Conservation (phyloP, 2,888 invertebrate species). For the Nomada hirtipes region DNA sequence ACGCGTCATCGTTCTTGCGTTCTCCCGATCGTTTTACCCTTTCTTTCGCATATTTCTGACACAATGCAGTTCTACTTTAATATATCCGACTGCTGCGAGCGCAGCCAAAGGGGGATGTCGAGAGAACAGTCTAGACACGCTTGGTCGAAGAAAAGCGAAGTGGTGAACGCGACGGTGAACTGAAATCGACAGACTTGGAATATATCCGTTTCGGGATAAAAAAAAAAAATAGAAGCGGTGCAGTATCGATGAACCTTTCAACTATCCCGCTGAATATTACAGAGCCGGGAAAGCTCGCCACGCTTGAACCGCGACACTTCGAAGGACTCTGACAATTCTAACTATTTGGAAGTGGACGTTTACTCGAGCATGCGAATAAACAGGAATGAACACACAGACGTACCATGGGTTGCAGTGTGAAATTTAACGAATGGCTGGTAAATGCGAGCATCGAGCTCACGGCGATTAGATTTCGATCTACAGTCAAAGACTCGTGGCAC, state of each 20-base stretch:
- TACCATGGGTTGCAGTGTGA: no score
- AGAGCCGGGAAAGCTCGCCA: neutral
- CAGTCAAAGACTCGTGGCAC: slow-evolving; percentile 27
- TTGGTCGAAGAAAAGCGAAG: slow-evolving; percentile 6
- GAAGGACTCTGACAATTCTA: no score
- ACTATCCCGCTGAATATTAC: slow-evolving; percentile 27
- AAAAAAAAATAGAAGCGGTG: slow-evolving; percentile 40
- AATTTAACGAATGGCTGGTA: neutral
- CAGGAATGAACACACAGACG: neutral
- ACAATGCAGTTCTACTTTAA: slow-evolving; percentile 70
- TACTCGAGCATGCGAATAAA: neutral
- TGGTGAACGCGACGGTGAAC: slow-evolving; percentile 44
- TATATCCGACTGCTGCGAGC: slow-evolving; percentile 63
- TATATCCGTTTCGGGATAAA: slow-evolving; percentile 40
- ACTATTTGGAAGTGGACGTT: no score
- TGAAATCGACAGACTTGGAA: slow-evolving; percentile 51
- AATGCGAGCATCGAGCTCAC: slow-evolving; percentile 43
- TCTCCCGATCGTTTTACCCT: slow-evolving; percentile 65
- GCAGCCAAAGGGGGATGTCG: slow-evolving; percentile 33
- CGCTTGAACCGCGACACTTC: no score
- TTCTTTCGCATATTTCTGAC: slow-evolving; percentile 45
- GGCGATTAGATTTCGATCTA: slow-evolving; percentile 62
- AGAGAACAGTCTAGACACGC: slow-evolving; percentile 11
- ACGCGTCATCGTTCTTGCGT: slow-evolving; percentile 52
- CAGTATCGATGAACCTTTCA: slow-evolving; percentile 49